Evolutionary conservation across 2,113 vertebrate genomes (phyloP).

Genomic region (Salvelinus fontinalis): DNA sequence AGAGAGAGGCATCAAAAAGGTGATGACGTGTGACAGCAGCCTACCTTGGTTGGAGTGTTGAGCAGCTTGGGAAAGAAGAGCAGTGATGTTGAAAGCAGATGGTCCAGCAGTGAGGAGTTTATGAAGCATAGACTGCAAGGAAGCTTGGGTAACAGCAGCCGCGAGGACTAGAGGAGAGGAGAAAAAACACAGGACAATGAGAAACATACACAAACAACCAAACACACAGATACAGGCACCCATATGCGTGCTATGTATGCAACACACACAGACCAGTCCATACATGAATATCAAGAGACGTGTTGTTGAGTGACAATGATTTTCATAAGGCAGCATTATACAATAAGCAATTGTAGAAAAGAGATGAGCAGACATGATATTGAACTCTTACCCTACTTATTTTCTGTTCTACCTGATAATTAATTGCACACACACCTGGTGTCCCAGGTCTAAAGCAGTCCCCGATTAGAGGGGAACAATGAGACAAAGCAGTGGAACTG

Average conservation of each 20-base stretch:
- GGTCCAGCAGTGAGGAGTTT: constrained; percentile 98
- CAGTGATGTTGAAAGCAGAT: constrained; percentile 97
- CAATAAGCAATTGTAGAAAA: not conserved
- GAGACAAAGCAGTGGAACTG: no score
- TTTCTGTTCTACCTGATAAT: no score
- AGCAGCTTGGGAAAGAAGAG: constrained; percentile 96
- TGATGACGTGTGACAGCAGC: constrained; percentile 11
- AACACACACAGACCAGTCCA: not conserved
- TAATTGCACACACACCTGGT: no score
- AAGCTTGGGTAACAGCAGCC: constrained; percentile 99
- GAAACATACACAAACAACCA: constrained; percentile 2
- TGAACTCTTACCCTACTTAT: no score
- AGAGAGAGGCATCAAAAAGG: constrained; percentile 10
- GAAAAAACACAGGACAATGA: constrained; percentile 1
- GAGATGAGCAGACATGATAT: not conserved
- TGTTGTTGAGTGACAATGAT: not conserved
- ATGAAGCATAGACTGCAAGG: constrained; percentile 98
- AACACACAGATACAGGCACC: constrained; percentile 11
- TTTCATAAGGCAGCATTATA: constrained; percentile 16
- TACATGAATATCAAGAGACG: not conserved
- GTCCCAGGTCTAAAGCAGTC: no score
- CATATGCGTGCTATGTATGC: not conserved
- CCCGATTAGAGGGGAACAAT: no score
- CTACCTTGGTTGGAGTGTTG: constrained; percentile 98
- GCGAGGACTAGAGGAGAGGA: constrained; percentile 85